Percentiles rank a stretch among this genome's conserved stretches.
Conservation (phyloP, 2,888 invertebrate genomes). For the Phyllotreta cruciferae region DNA sequence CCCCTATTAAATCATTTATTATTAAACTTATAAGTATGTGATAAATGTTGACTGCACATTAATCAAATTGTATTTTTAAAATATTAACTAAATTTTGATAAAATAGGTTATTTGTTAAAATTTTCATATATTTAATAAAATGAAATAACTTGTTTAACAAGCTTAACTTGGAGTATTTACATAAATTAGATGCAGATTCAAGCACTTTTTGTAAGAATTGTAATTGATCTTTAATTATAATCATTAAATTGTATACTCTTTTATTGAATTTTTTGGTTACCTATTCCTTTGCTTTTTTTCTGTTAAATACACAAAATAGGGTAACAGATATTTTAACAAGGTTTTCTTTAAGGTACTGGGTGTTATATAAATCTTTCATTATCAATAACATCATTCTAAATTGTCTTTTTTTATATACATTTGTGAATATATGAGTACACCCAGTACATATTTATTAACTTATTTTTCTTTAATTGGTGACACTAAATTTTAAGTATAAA, state of each 20-base stretch:
- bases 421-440: too few relatives aligned
- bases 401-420: too few relatives aligned
- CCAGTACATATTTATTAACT: too few relatives aligned
- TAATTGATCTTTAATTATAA: not conserved
- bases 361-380: too few relatives aligned
- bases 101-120: slow-evolving; percentile 6
- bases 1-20: too few relatives aligned
- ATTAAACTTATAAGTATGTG: slow-evolving; percentile 11
- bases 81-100: slow-evolving; percentile 12
- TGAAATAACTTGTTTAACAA: slow-evolving; percentile 3
- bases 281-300: not conserved
- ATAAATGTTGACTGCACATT: slow-evolving; percentile 31
- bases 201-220: slow-evolving; percentile 5
- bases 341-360: too few relatives aligned
- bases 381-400: too few relatives aligned
- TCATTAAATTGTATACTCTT: not conserved
- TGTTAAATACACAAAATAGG: too few relatives aligned
- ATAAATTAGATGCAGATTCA: not conserved
- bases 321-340: too few relatives aligned
- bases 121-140: slow-evolving; percentile 3
- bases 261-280: slow-evolving; percentile 7
- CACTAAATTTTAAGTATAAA: too few relatives aligned
- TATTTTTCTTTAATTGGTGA: too few relatives aligned
- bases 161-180: not conserved
- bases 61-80: slow-evolving; percentile 20